Base-by-base conservation (phyloP, 2,113 vertebrate species). In the Xenotilapia caudafasciata region DNA sequence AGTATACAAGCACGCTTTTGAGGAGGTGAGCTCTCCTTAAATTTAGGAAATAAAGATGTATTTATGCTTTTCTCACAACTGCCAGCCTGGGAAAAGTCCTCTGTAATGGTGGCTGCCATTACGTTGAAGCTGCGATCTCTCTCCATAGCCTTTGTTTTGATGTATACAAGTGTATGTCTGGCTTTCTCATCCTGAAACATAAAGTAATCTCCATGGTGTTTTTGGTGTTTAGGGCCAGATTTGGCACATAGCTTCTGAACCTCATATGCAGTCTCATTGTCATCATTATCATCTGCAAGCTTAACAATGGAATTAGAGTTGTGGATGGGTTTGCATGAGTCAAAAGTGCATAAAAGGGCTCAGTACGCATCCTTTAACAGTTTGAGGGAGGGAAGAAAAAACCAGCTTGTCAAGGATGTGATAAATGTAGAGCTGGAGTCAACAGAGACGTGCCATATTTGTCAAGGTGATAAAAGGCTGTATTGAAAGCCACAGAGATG, bases 391-490 rank as follows among this genome's bases (percentile, higher is more conserved):
- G 23, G 26, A 0, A 1, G 12, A 2, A 45, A 77, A 77, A 49
- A 1, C 26, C 45, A 77, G 73, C 26, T 51, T 77, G 45, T 51
- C 60, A 65, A 68, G 62, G n/a, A 68, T 21, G 62, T 68, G 35
- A 68, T 6, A 68, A 68, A 68, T 77, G 73, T 31, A 49, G 17
- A 77, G 73, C 45, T 51, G 73, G 28, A 77, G 26, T 77, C 45
- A 77, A 51, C 45, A 49, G 45, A 77, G 45, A 49, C 2, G 26
- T 77, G 45, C 45, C 10, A 6, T 49, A 77, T 77, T 77, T 77
- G 45, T 51, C 73, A 33, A 77, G 45, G 17, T 31, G 45, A 77
- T 31, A 33, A 51, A 51, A 49, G 73, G 45, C 9, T 51, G 6
- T 51, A n/a, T 77, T 77, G 17, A 49, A 7, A 33, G 45, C 73